Conservation (phyloP, 2,113 vertebrate species). For the Colius striatus region DNA sequence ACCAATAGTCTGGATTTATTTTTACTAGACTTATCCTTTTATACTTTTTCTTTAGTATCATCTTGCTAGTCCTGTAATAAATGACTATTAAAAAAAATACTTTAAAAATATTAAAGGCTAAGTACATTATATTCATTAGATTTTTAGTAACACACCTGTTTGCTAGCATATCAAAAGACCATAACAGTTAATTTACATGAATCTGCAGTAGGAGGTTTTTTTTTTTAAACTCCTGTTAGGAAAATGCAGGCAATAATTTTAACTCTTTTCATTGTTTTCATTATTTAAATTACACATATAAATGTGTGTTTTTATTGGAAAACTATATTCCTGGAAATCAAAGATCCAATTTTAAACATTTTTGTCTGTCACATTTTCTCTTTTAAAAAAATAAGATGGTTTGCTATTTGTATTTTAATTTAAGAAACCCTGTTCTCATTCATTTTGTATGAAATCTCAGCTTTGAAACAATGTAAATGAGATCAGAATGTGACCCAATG, state of each 20-base stretch:
- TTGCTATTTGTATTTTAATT: not conserved
- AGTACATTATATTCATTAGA: not conserved
- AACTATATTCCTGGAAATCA: not conserved
- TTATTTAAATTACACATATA: constrained; percentile 25
- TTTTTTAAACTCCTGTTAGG: not conserved
- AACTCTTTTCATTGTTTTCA: not conserved
- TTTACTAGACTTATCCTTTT: not conserved
- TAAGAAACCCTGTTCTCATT: not conserved
- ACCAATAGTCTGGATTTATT: not conserved
- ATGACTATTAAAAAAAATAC: not conserved
- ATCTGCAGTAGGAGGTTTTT: not conserved
- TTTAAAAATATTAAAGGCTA: not conserved
- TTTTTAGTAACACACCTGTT: not conserved
- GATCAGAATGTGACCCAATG: constrained; percentile 44
- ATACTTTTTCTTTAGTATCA: not conserved
- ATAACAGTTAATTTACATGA: constrained; percentile 11
- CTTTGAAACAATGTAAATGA: constrained; percentile 50
- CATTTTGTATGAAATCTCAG: constrained; percentile 5
- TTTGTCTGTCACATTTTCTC: not conserved
- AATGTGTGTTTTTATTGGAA: not conserved
- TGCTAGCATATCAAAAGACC: not conserved
- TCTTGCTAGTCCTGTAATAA: not conserved
- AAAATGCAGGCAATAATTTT: not conserved
- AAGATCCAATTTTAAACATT: not conserved
- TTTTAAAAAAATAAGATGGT: not conserved